These are phyloP conservation scores for Heteropelma amictum DNA, from an alignment of 2,888 invertebrate species.

Conservation along the genomic window DNA sequence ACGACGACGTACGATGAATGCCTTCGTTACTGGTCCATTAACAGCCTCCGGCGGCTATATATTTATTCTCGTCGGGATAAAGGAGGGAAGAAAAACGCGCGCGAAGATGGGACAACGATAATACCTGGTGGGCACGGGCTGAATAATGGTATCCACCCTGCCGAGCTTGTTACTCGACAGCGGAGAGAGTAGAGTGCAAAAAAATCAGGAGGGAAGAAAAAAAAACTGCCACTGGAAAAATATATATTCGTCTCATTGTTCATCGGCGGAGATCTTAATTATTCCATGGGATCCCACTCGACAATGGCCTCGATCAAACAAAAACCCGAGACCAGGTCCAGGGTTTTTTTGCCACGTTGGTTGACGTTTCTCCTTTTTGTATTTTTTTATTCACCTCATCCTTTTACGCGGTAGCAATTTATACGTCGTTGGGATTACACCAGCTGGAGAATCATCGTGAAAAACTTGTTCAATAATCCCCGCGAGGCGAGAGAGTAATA, in stretches of 20 bases:
- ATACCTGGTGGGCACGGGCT: conserved; percentile 28
- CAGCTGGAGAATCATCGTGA: background rate
- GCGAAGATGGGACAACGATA: conserved; percentile 31
- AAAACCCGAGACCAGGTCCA: background rate
- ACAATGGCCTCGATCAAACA: conserved; percentile 29
- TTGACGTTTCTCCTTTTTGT: no score
- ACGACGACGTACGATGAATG: conserved; percentile 29
- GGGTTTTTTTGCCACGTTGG: conserved; percentile 3
- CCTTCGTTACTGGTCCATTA: conserved; percentile 38
- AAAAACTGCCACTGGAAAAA: background rate
- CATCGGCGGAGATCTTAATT: conserved; percentile 13
- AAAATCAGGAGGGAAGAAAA: conserved; percentile 4
- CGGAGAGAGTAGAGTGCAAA: conserved; percentile 25
- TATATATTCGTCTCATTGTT: conserved; percentile 40
- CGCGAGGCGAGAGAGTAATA: conserved; percentile 3
- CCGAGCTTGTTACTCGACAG: conserved; percentile 28
- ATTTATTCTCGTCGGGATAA: conserved; percentile 17
- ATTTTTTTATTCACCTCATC: background rate
- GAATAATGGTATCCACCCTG: conserved; percentile 46
- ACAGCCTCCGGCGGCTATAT: background rate
- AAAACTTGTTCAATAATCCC: background rate
- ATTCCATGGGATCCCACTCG: conserved; percentile 1
- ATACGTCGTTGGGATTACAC: background rate
- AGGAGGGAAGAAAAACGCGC: conserved; percentile 26
- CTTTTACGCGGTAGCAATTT: background rate